These are phyloP conservation scores for Sciurus carolinensis DNA, from an alignment of 2,797 vertebrate species.

Conservation along the genomic window DNA sequence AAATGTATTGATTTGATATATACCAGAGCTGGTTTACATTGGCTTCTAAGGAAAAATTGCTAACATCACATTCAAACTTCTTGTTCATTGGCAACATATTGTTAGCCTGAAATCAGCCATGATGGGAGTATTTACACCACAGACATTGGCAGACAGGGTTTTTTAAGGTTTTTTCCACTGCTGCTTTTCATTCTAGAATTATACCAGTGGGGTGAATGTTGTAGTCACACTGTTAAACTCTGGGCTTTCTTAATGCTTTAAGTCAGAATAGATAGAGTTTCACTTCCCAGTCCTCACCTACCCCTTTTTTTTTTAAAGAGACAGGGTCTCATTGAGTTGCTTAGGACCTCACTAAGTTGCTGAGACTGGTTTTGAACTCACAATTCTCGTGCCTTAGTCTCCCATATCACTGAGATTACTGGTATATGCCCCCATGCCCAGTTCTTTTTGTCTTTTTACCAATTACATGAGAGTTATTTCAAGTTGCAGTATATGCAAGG, in stretches of 20 bases:
- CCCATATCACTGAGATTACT: too few species aligned
- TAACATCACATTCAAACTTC: background rate
- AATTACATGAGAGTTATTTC: background rate
- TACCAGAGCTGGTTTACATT: background rate
- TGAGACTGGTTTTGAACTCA: too few species aligned
- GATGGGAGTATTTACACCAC: background rate
- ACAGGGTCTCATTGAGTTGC: too few species aligned
- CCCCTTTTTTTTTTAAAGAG: background rate
- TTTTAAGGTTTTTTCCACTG: background rate
- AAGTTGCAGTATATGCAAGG: background rate
- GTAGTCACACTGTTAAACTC: too few species aligned
- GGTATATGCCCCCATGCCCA: fast-evolving
- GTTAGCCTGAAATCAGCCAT: background rate
- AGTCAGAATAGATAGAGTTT: too few species aligned
- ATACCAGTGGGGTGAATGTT: too few species aligned
- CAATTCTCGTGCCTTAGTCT: too few species aligned
- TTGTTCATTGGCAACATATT: background rate
- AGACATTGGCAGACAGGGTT: background rate
- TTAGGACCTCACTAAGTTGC: too few species aligned
- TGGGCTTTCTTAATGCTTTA: too few species aligned
- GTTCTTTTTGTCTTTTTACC: constrained; percentile 8
- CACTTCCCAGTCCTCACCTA: too few species aligned
- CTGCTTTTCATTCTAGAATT: too few species aligned
- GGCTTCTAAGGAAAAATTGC: background rate
- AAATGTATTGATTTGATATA: background rate